Percentiles rank a stretch among this genome's conserved stretches.
Evolutionary conservation across 2,888 invertebrate species (phyloP).

Genomic region (Agrochola lychnidis): DNA sequence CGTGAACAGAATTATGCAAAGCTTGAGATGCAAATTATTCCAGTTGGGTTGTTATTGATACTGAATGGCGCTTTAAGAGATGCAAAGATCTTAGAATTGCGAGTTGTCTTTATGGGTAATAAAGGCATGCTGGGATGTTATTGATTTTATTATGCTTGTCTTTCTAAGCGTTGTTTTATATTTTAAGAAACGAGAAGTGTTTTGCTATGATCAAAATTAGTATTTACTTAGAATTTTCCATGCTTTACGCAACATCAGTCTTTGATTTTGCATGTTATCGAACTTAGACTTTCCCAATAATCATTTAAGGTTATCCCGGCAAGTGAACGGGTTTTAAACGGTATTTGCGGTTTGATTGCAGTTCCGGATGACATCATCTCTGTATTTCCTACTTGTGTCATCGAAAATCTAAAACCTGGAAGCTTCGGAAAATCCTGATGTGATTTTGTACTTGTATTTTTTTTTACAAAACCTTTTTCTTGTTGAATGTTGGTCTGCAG

Average conservation of each 20-base stretch:
- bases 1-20: constrained; percentile 71
- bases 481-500: not conserved
- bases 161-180: not conserved
- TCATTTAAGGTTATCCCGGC: constrained; percentile 34
- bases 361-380: constrained; percentile 10
- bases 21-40: constrained; percentile 57
- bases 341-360: not conserved
- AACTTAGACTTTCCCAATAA: constrained; percentile 30
- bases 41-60: constrained; percentile 52
- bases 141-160: constrained; percentile 21
- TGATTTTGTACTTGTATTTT: not conserved
- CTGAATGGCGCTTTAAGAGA: constrained; percentile 34
- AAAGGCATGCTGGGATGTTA: constrained; percentile 4
- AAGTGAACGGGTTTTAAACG: constrained; percentile 28
- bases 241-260: not conserved
- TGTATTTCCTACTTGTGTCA: constrained; percentile 25
- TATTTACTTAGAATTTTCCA: constrained; percentile 4
- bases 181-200: not conserved
- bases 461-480: not conserved
- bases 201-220: not conserved
- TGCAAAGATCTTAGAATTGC: constrained; percentile 37
- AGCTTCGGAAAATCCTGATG: constrained; percentile 8
- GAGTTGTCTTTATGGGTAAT: constrained; percentile 9
- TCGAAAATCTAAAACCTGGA: constrained; percentile 5
- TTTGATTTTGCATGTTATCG: constrained; percentile 31